These are phyloP conservation scores for Amphiura filiformis DNA, from an alignment of 35 echinoderm and acorn worm genomes.

Conservation along the genomic window DNA sequence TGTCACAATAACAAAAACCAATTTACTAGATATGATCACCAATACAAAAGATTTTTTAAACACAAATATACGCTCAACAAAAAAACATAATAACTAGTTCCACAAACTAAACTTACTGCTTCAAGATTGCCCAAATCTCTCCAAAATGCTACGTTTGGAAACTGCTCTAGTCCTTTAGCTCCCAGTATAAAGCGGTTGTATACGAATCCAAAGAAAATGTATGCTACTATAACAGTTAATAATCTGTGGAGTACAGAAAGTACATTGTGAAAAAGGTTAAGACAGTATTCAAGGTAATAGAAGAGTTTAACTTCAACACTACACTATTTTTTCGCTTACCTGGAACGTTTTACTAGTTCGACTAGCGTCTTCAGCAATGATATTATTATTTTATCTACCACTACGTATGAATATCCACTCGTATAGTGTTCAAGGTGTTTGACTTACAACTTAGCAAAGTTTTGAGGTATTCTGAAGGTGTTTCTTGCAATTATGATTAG, in stretches of 20 bases:
- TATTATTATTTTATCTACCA: too few species aligned
- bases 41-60: too few species aligned
- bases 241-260: constrained; percentile 53
- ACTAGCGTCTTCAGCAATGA: too few species aligned
- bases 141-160: constrained; percentile 91
- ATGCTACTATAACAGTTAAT: constrained; percentile 43
- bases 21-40: not conserved
- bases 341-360: too few species aligned
- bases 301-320: too few species aligned
- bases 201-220: constrained; percentile 65
- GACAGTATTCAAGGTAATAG: constrained; percentile 3
- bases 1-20: not conserved
- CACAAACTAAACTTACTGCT: constrained; percentile 61
- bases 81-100: too few species aligned
- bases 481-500: too few species aligned
- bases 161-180: constrained; percentile 90
- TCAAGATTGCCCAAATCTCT: constrained; percentile 73
- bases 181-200: constrained; percentile 75
- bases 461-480: too few species aligned
- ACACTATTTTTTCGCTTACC: too few species aligned
- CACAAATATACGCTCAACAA: too few species aligned
- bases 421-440: not conserved
- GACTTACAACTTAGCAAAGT: not conserved
- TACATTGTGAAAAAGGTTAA: too few species aligned
- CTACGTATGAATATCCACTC: too few species aligned